phyloP scores from a whole-genome alignment of 64 coral and sea anemone genomes.

The Hydrozoanthus tunicans region DNA sequence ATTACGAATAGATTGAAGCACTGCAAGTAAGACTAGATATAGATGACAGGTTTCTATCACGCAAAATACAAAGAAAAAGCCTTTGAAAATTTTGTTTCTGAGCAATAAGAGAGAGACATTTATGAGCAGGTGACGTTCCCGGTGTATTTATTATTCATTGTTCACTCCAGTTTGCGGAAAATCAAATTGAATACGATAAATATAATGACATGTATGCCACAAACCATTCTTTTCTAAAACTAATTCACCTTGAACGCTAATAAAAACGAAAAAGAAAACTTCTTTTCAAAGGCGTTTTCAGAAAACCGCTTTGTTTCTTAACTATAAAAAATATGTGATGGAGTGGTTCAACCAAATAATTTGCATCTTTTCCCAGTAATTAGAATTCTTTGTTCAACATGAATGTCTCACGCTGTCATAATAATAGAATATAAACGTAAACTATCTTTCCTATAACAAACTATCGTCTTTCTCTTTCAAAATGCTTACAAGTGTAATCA shows the following conservation, averaged over 20 bases:
- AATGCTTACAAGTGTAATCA: slow-evolving; percentile 5
- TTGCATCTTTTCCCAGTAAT: slow-evolving; percentile 30
- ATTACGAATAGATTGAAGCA: background rate
- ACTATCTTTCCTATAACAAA: slow-evolving; percentile 31
- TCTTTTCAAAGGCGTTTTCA: background rate
- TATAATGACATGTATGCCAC: slow-evolving; percentile 8
- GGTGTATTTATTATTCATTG: slow-evolving; percentile 33
- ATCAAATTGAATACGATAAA: slow-evolving; percentile 34
- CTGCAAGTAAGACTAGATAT: background rate
- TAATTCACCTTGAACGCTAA: background rate
- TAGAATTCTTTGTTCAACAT: slow-evolving; percentile 22
- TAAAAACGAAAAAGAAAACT: background rate
- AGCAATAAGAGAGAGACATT: background rate
- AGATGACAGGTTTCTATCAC: background rate
- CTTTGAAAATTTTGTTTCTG: background rate
- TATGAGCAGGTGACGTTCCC: slow-evolving; percentile 44
- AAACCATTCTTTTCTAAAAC: slow-evolving; percentile 13
- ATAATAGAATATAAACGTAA: slow-evolving; percentile 49
- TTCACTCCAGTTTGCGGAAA: slow-evolving; percentile 49
- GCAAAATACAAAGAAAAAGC: background rate
- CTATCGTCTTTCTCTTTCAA: slow-evolving; percentile 26
- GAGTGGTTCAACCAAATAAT: background rate
- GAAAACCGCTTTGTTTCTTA: background rate
- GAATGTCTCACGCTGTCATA: slow-evolving; percentile 56
- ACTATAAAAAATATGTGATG: background rate